Conservation (phyloP, 2,888 invertebrate species). For the Agrochola circellaris region DNA sequence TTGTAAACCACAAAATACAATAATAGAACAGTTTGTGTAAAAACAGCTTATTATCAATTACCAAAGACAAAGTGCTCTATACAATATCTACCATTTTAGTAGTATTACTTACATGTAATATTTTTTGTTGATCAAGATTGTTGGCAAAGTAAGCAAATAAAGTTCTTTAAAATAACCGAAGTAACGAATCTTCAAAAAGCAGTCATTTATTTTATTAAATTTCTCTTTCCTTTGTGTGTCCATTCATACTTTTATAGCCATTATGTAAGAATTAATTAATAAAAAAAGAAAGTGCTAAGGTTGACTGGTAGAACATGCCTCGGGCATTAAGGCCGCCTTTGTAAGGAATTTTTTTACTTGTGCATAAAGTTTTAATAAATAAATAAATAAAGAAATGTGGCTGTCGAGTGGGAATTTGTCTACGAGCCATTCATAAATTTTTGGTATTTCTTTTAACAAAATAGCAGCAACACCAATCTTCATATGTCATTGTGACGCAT, state of each 20-base stretch:
- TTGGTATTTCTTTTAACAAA: slow-evolving; percentile 9
- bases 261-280: no score
- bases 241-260: no score
- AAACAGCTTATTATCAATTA: slow-evolving; percentile 16
- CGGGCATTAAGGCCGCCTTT: no score
- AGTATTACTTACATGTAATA: background rate
- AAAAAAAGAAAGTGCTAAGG: background rate
- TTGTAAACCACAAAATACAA: no score
- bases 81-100: slow-evolving; percentile 44
- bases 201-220: background rate
- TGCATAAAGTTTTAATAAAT: no score
- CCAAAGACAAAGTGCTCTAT: slow-evolving; percentile 53
- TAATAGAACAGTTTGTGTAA: slow-evolving; percentile 19
- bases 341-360: no score
- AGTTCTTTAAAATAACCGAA: background rate
- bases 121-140: no score
- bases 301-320: no score
- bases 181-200: background rate
- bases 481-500: slow-evolving; percentile 57
- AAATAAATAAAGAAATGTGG: background rate
- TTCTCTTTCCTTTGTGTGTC: no score
- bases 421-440: background rate
- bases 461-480: slow-evolving; percentile 27
- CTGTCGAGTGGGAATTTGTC: background rate
- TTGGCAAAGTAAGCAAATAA: background rate